Evolutionary conservation across 2,888 invertebrate genomes (phyloP).

Genomic region (Zhuqinia jingwanae): DNA sequence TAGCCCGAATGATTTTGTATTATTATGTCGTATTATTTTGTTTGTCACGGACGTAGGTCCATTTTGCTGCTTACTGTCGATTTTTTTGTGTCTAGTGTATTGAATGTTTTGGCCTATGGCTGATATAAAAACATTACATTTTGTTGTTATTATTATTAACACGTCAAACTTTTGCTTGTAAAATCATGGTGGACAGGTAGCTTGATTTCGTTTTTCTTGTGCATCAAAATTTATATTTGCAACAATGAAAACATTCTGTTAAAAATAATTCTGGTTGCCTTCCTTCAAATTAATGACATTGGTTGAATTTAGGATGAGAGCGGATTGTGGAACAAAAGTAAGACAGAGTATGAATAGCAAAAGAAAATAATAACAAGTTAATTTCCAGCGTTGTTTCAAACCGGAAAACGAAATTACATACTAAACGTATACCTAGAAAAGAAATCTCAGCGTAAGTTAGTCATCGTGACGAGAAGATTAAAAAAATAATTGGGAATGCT

Average conservation of each 20-base stretch:
- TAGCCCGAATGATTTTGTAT: too few species aligned
- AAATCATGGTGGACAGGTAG: constrained; percentile 28
- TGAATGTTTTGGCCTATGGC: background rate
- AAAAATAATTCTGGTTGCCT: too few species aligned
- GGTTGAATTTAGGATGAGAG: too few species aligned
- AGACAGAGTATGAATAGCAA: background rate
- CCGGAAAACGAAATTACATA: constrained; percentile 37
- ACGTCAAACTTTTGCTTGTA: constrained; percentile 29
- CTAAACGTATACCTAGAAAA: background rate
- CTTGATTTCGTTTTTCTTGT: background rate
- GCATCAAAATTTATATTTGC: too few species aligned
- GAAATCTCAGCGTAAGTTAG: constrained; percentile 22
- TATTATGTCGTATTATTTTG: too few species aligned
- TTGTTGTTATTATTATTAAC: constrained; percentile 47
- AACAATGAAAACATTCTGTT: too few species aligned
- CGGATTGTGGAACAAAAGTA: background rate
- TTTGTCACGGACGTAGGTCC: constrained; percentile 44
- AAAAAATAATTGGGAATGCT: background rate
- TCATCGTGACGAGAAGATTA: constrained; percentile 32
- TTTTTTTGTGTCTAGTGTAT: background rate
- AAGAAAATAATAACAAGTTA: background rate
- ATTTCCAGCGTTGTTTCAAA: background rate
- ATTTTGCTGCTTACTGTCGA: constrained; percentile 13
- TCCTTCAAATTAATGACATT: too few species aligned
- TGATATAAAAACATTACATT: background rate